phyloP scores from a whole-genome alignment of 2,113 vertebrate genomes.

The Pelodiscus sinensis region DNA sequence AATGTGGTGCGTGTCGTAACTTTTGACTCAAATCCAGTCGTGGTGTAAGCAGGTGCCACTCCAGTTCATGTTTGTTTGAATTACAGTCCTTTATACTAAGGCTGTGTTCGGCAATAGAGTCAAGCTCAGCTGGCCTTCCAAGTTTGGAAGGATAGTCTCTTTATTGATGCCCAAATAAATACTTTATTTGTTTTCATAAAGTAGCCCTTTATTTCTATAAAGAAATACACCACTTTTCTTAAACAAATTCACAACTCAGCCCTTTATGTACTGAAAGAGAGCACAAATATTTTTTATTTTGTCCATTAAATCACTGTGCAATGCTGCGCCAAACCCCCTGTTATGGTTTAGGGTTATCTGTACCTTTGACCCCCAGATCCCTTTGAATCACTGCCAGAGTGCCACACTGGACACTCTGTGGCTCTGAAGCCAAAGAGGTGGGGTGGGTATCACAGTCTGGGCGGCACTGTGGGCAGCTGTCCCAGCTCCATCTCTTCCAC shows the following conservation, averaged over 20 bases:
- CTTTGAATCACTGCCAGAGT: no score
- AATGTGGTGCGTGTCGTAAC: background rate
- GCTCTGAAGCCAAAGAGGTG: no score
- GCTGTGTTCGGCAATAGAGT: background rate
- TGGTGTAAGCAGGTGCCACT: background rate
- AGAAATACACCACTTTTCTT: background rate
- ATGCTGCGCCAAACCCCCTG: background rate
- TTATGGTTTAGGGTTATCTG: background rate
- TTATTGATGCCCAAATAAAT: background rate
- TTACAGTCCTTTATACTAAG: background rate
- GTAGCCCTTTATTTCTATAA: background rate
- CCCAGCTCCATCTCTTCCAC: background rate
- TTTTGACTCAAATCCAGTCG: background rate
- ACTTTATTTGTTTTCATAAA: background rate
- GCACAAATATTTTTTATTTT: background rate
- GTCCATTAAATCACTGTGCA: background rate
- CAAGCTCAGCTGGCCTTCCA: background rate
- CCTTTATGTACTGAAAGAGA: background rate
- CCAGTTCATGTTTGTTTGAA: background rate
- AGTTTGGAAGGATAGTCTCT: background rate
- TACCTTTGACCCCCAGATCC: background rate
- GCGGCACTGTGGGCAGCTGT: no score
- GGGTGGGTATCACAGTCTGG: no score
- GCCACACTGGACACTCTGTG: no score
- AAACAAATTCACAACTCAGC: background rate